A percentile compares a stretch with the other conserved stretches of the same genome.
phyloP scores from a whole-genome alignment of 2,797 vertebrate species.

The Sebastes jordani region DNA sequence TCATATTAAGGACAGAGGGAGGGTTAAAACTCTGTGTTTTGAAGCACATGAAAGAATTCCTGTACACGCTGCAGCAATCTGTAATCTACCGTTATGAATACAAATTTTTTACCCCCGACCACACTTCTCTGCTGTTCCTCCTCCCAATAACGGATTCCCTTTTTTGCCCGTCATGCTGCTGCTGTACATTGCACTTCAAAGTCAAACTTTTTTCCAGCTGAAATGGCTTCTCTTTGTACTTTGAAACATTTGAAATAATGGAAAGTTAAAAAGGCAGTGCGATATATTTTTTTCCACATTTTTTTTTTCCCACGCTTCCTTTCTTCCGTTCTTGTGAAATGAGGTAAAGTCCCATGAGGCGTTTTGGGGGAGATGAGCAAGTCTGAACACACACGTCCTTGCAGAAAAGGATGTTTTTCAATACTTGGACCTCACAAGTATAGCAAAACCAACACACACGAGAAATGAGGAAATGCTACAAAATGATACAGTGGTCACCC shows the following conservation, averaged over 20 bases:
- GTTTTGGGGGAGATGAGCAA: constrained; percentile 8
- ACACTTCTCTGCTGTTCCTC: not conserved
- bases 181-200: constrained; percentile 19
- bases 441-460: not conserved
- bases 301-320: not conserved
- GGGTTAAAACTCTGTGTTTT: not conserved
- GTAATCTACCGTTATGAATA: constrained; percentile 7
- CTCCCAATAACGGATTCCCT: constrained; percentile 19
- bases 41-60: constrained; percentile 12
- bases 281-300: not conserved
- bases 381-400: not conserved
- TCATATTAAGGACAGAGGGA: constrained; percentile 17
- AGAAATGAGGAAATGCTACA: not conserved
- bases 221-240: constrained; percentile 8
- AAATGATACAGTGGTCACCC: not conserved
- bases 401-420: no score
- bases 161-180: not conserved
- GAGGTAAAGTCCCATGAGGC: constrained; percentile 2
- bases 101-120: not conserved
- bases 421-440: no score
- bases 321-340: constrained; percentile 9
- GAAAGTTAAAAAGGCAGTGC: constrained; percentile 14
- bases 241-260: constrained; percentile 26
- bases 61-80: not conserved
- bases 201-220: constrained; percentile 16